Base-by-base conservation (phyloP, 2,797 vertebrate species). In the Coccyzus lansbergi region DNA sequence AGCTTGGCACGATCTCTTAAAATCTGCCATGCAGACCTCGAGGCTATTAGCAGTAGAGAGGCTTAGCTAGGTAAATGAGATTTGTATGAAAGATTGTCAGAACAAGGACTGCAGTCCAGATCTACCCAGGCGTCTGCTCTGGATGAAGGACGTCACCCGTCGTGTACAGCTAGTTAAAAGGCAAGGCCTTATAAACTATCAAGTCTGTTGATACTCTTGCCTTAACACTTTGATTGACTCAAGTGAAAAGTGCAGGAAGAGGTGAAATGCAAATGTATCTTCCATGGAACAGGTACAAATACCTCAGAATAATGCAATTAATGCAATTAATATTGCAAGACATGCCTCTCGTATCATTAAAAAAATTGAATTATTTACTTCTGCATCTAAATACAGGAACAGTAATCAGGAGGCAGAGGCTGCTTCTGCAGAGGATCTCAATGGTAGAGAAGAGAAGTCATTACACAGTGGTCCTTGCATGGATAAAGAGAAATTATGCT, bases 1-100 rank as follows among this genome's bases (percentile, higher is more conserved):
- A 86, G 1, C 65, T 94, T 90, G 82, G 76, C 83, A 52, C 2
- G 14, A 15, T 42, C 33, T 64, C 76, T 51, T 51, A 71, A 93
- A 94, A 92, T 85, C 82, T 91, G 79, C 78, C 89, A 89, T 77
- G 71, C 89, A 85, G 84, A 89, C 68, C 84, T 87, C 19, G 40
- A 58, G 75, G 56, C 82, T 91, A 60, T 80, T 60, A 94, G 71
- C 36, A 63, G 56, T 64, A 58, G 5, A 56, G 58, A 80, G 60
- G 26, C 36, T 92, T 96, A 92, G 83, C 87, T 90, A 63, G 60
- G 68, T 83, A 85, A 78, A 44, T 15, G 31, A 68, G 65, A 65
- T 55, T 53, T 6, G 1, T 81, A 51, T 59, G 85, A 91, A 86
- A 53, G n/a, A 12, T 55, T 81, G 70, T 83, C 70, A 86, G 85